Evolutionary conservation across 1,140 invertebrate species (phyloP), one percentile per base, ranked within the genome.

Genomic region (Wasmannia auropunctata): DNA sequence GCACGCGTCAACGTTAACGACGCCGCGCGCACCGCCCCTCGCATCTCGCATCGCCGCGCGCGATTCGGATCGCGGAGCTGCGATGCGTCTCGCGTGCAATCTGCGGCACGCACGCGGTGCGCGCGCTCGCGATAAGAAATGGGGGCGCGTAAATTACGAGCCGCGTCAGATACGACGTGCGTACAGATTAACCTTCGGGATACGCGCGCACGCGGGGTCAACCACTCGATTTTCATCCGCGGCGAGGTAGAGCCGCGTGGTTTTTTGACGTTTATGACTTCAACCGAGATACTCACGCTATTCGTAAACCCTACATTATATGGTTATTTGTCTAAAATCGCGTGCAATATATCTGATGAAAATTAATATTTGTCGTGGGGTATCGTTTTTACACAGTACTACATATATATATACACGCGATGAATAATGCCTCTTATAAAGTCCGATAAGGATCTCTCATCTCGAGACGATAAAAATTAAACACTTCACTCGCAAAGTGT

Each of bases 101-200:
- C 56, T 62, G 37, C 54, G 51, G 25, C 60, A 67, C 76, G 75
- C 75, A 79, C 58, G 75, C n/a, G 43, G 37, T 16, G 60, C 37
- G 25, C 56, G 54, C 72, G 22, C 51, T 10, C 51, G 60, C 76
- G 76, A 79, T 67, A 79, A 79, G 76, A 67, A 79, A 79, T 67
- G 60, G 63, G n/a, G 5, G 31, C 76, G 76, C 58, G 75, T 25
- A 67, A 80, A 80, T 80, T 80, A 80, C 28, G 75, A 31, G 28
- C 40, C 40, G 37, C 76, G 43, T 37, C 58, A 43, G 58, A 60
- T 60, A 76, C 22, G 51, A 58, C 19, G 70, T 31, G 34, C 0
- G 37, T 43, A 22, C n/a, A 34, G 76, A 80, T 67, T 67, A 80
- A 80, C 43, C 43, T 34, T 49, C 46, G 60, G 28, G n/a, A n/a